Evolutionary conservation across 2,113 vertebrate genomes (phyloP), one percentile per base, ranked within the genome.

Genomic region (Tachysurus vachellii): DNA sequence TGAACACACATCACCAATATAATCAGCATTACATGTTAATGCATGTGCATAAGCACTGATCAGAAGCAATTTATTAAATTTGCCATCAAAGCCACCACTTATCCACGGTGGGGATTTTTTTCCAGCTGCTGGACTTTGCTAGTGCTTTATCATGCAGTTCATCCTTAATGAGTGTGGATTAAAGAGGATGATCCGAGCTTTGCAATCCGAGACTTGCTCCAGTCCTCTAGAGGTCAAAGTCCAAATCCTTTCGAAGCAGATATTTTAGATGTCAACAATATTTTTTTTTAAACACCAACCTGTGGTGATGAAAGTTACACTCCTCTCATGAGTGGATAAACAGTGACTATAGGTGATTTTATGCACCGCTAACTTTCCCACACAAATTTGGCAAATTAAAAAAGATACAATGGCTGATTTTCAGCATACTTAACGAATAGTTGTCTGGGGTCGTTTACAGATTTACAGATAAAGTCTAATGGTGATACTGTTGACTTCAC

Each of bases 151-250:
- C 94, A 94, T 93, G 91, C 85, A 93, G 93, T 94, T 95, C 93
- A 94, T 95, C 93, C 93, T 93, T 96, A 96, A 95, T 95, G 94
- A 95, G 94, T 88, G 85, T 90, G 93, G 95, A 95, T 96, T 96
- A 96, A 91, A 90, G 83, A 84, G 94, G 94, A 95, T 95, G 94
- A 95, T 95, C 95, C 90, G 28, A 92, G 95, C 92, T 95, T 95
- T 95, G 91, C 92, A 81, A 81, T 81, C 56, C 89, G 93, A 92
- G 91, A 92, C 89, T 91, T 86, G 90, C 93, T 93, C 91, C 91
- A 88, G 85, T 62, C 87, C 89, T 89, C 87, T 73, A 81, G 91
- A 89, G 92, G 89, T 91, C 91, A 93, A 90, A 93, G 76, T 87
- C 88, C 84, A 93, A 93, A 91, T 92, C 90, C 85, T 59, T 17